A percentile compares a stretch with the other conserved stretches of the same genome.
These are phyloP conservation scores for Oryzias sinensis DNA, from an alignment of 2,797 vertebrate species.

Conservation along the genomic window DNA sequence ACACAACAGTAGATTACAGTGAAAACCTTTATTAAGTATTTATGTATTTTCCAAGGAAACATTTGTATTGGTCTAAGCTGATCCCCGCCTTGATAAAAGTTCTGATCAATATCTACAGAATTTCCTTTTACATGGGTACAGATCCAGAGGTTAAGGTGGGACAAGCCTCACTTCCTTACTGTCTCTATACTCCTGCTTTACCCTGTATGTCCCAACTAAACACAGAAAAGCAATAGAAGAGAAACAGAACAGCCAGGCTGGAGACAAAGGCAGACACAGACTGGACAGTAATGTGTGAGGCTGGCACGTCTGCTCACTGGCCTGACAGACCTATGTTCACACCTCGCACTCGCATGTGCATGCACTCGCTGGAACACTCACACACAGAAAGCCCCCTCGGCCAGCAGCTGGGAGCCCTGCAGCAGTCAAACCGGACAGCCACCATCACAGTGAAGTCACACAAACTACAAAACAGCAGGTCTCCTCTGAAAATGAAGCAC, in stretches of 20 bases:
- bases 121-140: conserved; percentile 69
- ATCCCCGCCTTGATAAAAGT: conserved; percentile 29
- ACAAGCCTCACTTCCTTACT: conserved; percentile 46
- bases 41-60: conserved; percentile 66
- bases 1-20: conserved; percentile 54
- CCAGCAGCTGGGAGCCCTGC: conserved; percentile 53
- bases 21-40: conserved; percentile 78
- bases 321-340: conserved; percentile 49
- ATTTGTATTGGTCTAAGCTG: conserved; percentile 51
- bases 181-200: conserved; percentile 40
- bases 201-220: conserved; percentile 70
- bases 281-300: conserved; percentile 54
- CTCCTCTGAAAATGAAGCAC: conserved; percentile 57
- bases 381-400: conserved; percentile 28
- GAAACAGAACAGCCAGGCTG: conserved; percentile 32
- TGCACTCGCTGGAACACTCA: conserved; percentile 21
- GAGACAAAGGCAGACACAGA: conserved; percentile 43
- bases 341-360: conserved; percentile 39
- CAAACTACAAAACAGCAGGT: conserved; percentile 65
- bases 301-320: conserved; percentile 52
- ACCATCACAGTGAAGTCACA: conserved; percentile 72
- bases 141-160: conserved; percentile 62
- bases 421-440: conserved; percentile 54
- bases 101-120: conserved; percentile 63
- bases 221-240: conserved; percentile 31